Evolutionary conservation across 2,113 vertebrate genomes (phyloP), one percentile per base, ranked within the genome.

Genomic region (Aythya baeri): DNA sequence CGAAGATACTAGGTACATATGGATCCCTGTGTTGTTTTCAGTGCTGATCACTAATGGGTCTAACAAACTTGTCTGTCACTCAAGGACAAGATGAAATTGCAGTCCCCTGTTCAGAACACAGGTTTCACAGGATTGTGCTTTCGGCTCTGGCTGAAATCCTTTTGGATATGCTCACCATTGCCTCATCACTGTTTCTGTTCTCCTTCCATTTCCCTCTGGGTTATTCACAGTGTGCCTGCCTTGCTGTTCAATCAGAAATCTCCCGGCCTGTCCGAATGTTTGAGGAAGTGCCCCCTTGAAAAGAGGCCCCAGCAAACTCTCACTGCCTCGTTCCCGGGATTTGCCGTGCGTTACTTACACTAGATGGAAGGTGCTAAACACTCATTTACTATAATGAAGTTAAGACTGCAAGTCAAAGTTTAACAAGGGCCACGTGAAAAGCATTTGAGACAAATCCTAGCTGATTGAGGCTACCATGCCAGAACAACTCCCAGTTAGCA

Each of bases 191-290:
- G 68, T 97, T 96, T 95, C 89, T 93, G 76, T 96, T 95, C 94
- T 96, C 88, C 86, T 96, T 97, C 93, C 55, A 0, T 96, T 97
- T 97, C 96, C 93, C 59, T 59, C 41, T 49, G 17, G 55, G 86
- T 68, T 67, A 65, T 13, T 63, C 91, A 65, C 67, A 41, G 68
- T 83, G 74, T 91, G 84, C 57, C 77, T 95, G 80, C 54, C 73
- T 83, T 82, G 65, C 86, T 88, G 59, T 70, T 96, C 65, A 74
- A 68, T 90, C 71, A 83, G 73, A 97, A 89, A 54, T 61, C 29
- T 92, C 49, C 43, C 86, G 66, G 88, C 91, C 77, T 96, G 94
- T 94, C 55, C 89, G 93, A 92, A 63, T 17, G 5, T 80, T 94
- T 95, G 73, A 90, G 94, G 95, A 96, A 95, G 86, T 84, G 15